A percentile compares a stretch with the other conserved stretches of the same genome.
Evolutionary conservation across 2,888 invertebrate genomes (phyloP).

Genomic region (Steinernema hermaphroditum): DNA sequence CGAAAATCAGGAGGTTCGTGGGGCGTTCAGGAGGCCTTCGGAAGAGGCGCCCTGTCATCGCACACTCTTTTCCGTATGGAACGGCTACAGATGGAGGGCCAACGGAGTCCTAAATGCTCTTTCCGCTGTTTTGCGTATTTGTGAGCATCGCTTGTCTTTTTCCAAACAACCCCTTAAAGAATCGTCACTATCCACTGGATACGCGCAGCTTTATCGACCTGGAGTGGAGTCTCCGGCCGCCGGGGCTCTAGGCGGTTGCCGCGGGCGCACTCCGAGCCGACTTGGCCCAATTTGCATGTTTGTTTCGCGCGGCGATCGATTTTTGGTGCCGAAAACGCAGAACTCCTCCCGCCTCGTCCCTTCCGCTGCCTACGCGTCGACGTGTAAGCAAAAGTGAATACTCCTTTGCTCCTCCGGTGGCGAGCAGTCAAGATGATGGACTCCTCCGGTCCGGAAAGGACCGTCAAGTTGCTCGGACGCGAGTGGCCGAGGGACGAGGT

Average conservation of each 20-base stretch:
- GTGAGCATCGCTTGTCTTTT: neutral
- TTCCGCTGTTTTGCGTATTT: no score
- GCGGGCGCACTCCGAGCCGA: neutral
- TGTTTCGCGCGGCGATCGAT: slow-evolving; percentile 29
- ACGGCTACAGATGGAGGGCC: no score
- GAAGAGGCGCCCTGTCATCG: neutral
- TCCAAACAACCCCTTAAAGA: neutral
- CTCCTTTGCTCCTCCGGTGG: neutral
- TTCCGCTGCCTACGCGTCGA: neutral
- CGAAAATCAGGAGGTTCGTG: neutral
- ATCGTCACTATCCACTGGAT: neutral
- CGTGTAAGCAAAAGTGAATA: slow-evolving; percentile 22
- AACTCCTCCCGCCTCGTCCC: neutral
- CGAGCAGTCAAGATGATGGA: slow-evolving; percentile 42
- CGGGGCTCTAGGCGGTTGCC: neutral
- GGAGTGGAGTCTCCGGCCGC: neutral
- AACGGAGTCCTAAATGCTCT: no score
- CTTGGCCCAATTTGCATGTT: slow-evolving; percentile 27
- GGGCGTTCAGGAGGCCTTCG: no score
- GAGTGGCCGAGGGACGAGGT: slow-evolving; percentile 83
- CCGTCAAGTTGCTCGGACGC: slow-evolving; percentile 55
- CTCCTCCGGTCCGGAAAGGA: slow-evolving; percentile 53
- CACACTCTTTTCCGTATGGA: no score
- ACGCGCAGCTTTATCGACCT: slow-evolving; percentile 16
- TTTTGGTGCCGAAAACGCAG: slow-evolving; percentile 24